Percentiles rank a stretch among this genome's conserved stretches.
Evolutionary conservation across 2,888 invertebrate genomes (phyloP).

Genomic region (Eilema griseolum): DNA sequence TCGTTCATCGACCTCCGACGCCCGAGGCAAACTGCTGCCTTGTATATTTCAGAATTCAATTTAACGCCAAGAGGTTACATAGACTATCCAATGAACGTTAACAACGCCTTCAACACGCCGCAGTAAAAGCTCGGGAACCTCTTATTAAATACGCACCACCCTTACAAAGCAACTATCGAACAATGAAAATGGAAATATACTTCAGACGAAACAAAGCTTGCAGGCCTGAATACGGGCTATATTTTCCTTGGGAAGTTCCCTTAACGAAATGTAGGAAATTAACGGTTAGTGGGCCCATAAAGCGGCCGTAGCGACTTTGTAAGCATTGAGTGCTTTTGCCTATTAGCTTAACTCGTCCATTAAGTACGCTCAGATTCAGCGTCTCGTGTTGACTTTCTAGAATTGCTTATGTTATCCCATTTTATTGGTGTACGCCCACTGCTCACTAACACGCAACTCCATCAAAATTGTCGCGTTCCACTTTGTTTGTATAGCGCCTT

Average conservation of each 20-base stretch:
- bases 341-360: conserved; percentile 85
- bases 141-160: conserved; percentile 61
- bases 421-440: conserved; percentile 54
- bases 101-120: conserved; percentile 48
- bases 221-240: conserved; percentile 62
- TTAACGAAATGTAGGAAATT: conserved; percentile 82
- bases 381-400: conserved; percentile 74
- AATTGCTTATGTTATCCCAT: conserved; percentile 59
- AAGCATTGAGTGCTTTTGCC: conserved; percentile 86
- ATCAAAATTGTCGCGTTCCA: conserved; percentile 36
- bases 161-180: conserved; percentile 62
- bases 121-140: conserved; percentile 54
- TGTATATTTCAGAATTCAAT: conserved; percentile 39
- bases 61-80: conserved; percentile 39
- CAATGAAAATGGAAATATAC: conserved; percentile 65
- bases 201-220: conserved; percentile 66
- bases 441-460: conserved; percentile 47
- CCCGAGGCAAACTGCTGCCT: conserved; percentile 25
- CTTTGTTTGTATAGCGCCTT: conserved; percentile 29
- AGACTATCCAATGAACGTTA: conserved; percentile 47
- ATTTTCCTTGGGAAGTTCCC: conserved; percentile 78
- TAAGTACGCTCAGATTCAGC: conserved; percentile 76
- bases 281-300: conserved; percentile 83
- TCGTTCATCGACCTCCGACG: too few relatives aligned
- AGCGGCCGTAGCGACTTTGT: conserved; percentile 81